Percentiles rank a stretch among this genome's conserved stretches.
phyloP scores from a whole-genome alignment of 2,888 invertebrate species.

The Theodoxus fluviatilis region DNA sequence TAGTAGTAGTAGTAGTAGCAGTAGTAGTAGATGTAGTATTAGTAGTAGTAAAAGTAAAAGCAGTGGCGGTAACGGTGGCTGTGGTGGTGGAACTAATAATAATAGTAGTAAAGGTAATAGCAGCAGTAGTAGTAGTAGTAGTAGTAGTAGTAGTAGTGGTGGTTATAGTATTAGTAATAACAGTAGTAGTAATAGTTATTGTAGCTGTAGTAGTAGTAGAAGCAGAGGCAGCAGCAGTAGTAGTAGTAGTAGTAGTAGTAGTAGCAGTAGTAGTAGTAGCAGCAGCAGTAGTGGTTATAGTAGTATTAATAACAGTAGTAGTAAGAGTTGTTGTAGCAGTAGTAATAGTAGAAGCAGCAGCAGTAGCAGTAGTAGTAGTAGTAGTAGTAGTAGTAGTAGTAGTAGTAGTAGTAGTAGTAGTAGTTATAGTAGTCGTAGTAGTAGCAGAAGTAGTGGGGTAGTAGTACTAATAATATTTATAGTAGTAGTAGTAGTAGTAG shows the following conservation, averaged over 20 bases:
- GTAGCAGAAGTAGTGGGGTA: slow-evolving; percentile 14
- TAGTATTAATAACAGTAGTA: slow-evolving; percentile 18
- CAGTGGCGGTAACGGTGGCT: too few species aligned
- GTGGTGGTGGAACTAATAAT: too few species aligned
- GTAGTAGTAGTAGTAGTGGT: slow-evolving; percentile 26
- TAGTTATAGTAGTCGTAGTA: slow-evolving; percentile 20
- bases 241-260: slow-evolving; percentile 18
- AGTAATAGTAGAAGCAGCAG: slow-evolving; percentile 21
- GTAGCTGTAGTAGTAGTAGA: slow-evolving; percentile 21
- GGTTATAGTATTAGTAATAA: slow-evolving; percentile 15
- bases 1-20: too few species aligned
- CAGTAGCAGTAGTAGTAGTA: slow-evolving; percentile 23
- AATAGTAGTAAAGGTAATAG: too few species aligned
- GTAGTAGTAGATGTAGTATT: too few species aligned
- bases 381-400: slow-evolving; percentile 18
- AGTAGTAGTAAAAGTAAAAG: too few species aligned
- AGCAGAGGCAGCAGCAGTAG: slow-evolving; percentile 21
- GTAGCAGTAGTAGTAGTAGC: slow-evolving; percentile 21
- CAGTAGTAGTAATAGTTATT: slow-evolving; percentile 22
- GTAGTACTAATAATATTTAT: slow-evolving; percentile 4
- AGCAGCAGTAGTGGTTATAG: slow-evolving; percentile 20
- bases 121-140: slow-evolving; percentile 22
- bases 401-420: slow-evolving; percentile 8
- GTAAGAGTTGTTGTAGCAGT: slow-evolving; percentile 24
- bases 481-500: slow-evolving; percentile 14